Evolutionary conservation across 2,888 invertebrate species (phyloP), one percentile per base, ranked within the genome.

Genomic region (Hybos culiciformis): DNA sequence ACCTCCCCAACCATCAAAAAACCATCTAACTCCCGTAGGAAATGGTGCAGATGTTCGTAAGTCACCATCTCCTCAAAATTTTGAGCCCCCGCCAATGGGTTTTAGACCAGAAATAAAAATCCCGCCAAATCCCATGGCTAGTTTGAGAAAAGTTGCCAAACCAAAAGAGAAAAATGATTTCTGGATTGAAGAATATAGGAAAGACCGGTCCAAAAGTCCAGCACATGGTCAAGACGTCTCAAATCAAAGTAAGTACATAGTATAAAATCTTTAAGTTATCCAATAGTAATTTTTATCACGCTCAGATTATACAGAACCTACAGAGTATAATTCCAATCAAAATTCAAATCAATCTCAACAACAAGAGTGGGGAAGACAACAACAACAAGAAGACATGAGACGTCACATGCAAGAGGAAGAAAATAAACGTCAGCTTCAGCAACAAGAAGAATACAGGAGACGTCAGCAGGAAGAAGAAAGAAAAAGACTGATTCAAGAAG

Each of bases 71-170:
- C 72, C 72, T 37, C 75, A 74, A 56, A 59, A 59, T 43, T 63
- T 66, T 42, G 68, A 68, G 54, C 63, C 67, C 38, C 65, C 71
- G 40, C 68, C 69, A 42, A 56, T 66, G 39, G 77, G 75, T 26
- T 75, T 77, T 60, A 68, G 81, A 46, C 81, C 81, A 15, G 81
- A 81, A 66, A 82, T 81, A 54, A 80, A 80, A 17, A 81, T 81
- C 39, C 81, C 81, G 7, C 71, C 78, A 48, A 81, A 81, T 58
- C 81, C 81, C 1, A 81, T 81, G 62, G 75, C 78, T 20, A 69
- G 75, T 66, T 60, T 81, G 48, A 70, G 77, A 50, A 80, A 78
- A 68, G 79, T 80, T 4, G 74, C 78, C 47, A 78, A 78, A 45
- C 79, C 80, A 1, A 74, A 75, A 49, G 74, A 75, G 50, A 75